Evolutionary conservation across 53 echinoderm and acorn worm species (phyloP), one percentile per base, ranked within the genome.

Genomic region (Actinopyga echinites): DNA sequence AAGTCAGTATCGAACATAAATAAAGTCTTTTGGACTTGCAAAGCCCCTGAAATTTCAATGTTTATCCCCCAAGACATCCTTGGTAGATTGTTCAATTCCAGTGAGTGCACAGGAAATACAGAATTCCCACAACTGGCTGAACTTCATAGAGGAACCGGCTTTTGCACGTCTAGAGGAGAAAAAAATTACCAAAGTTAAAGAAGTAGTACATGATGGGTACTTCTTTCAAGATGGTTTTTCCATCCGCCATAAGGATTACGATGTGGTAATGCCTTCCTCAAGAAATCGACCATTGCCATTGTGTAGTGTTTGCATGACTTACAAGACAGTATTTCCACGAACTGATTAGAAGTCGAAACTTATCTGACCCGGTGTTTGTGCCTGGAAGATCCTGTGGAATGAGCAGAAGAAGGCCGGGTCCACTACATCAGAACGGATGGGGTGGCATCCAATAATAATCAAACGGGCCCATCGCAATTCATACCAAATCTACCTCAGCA

Each of bases 371-470:
- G 8, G 5, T 4, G 25, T 23, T 5, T 3, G 59, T 58, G 4
- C 59, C 59, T 58, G 59, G 3, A 9, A 58, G 3, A 22, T 84
- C 23, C 38, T 87, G 28, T 87, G 89, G 84, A 43, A 84, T 30
- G 68, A 84, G 53, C 84, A 83, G 30, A 13, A 33, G 58, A 84
- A 87, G 30, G 60, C 65, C 3, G 23, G 19, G 4, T 13, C 60
- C 5, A n/a, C 10, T 28, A 68, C 83, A 3, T 2, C n/a, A 2
- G 75, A 55, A 21, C 73, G 35, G 10, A 84, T 83, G 79, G 75
- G 89, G 32, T 84, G 84, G 89, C 89, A 88, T 78, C 89, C 89
- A 34, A 53, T 56, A 22, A 64, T 88, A 30, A 40, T 88, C 10
- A 30, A 75, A 23, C 75, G 85, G 64, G 82, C 74, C n/a, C 19